Conservation (phyloP, 1,140 invertebrate species). For the Drosophila sulfurigaster region DNA sequence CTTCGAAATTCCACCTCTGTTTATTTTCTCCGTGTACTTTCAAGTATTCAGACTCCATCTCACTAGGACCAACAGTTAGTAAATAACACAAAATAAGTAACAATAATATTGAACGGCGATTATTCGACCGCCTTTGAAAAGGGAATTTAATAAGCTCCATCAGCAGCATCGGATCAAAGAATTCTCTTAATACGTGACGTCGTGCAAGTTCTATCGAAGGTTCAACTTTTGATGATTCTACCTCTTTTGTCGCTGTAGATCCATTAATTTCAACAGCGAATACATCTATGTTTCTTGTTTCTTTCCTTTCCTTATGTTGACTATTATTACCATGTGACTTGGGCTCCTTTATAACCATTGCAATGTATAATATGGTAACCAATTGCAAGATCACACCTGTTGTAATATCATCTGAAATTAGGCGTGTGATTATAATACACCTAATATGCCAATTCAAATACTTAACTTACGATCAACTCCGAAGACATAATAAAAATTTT, state of each 20-base stretch:
- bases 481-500: too few relatives aligned
- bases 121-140: not conserved
- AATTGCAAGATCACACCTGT: not conserved
- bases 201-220: not conserved
- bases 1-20: too few relatives aligned
- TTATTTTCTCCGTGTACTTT: not conserved
- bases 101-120: not conserved
- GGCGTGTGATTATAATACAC: too few relatives aligned
- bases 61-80: not conserved
- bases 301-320: too few relatives aligned
- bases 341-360: not conserved
- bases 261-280: not conserved
- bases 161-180: not conserved
- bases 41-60: not conserved
- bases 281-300: not conserved
- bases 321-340: not conserved
- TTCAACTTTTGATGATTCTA: not conserved
- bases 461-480: too few relatives aligned
- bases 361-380: not conserved
- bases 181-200: not conserved
- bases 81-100: not conserved
- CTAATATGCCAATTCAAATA: too few relatives aligned
- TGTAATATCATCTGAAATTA: not conserved
- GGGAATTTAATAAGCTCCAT: not conserved
- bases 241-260: not conserved